phyloP scores from a whole-genome alignment of 2,888 invertebrate genomes.

The Autographa pulchrina region DNA sequence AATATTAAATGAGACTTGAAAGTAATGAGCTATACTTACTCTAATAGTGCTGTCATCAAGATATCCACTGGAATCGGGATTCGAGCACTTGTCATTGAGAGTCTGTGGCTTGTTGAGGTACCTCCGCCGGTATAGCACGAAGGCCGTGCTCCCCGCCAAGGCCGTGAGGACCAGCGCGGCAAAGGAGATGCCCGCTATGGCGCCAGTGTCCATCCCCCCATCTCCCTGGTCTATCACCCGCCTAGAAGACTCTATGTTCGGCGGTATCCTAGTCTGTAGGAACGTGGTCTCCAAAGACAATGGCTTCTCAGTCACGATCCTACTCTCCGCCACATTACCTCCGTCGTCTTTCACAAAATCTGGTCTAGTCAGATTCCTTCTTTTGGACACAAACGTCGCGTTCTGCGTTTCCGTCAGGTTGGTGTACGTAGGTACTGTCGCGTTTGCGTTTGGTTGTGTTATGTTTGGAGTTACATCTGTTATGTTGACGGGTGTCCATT shows the following conservation, averaged over 20 bases:
- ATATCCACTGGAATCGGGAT: slow-evolving; percentile 96
- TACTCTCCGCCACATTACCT: slow-evolving; percentile 75
- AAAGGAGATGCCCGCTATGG: slow-evolving; percentile 92
- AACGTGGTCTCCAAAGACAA: slow-evolving; percentile 83
- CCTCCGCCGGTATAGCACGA: slow-evolving; percentile 92
- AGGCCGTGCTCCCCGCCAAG: slow-evolving; percentile 91
- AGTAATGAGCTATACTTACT: slow-evolving; percentile 86
- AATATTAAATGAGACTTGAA: no score
- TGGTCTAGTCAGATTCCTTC: slow-evolving; percentile 77
- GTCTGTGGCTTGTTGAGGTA: slow-evolving; percentile 95
- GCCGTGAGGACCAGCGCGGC: slow-evolving; percentile 91
- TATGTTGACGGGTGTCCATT: slow-evolving; percentile 75
- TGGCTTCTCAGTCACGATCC: slow-evolving; percentile 84
- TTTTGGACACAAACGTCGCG: slow-evolving; percentile 72
- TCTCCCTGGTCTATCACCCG: slow-evolving; percentile 77
- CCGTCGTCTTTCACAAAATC: slow-evolving; percentile 79
- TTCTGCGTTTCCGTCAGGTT: slow-evolving; percentile 77
- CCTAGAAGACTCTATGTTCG: slow-evolving; percentile 82
- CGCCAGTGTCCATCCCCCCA: slow-evolving; percentile 88
- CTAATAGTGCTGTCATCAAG: slow-evolving; percentile 96
- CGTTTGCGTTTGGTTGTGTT: slow-evolving; percentile 56
- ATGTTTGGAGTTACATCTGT: slow-evolving; percentile 44
- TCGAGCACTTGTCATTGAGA: slow-evolving; percentile 94
- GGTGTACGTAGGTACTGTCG: slow-evolving; percentile 60
- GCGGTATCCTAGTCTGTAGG: slow-evolving; percentile 81